Evolutionary conservation across 2,888 invertebrate genomes (phyloP).

Genomic region (Lampropteryx suffumata): DNA sequence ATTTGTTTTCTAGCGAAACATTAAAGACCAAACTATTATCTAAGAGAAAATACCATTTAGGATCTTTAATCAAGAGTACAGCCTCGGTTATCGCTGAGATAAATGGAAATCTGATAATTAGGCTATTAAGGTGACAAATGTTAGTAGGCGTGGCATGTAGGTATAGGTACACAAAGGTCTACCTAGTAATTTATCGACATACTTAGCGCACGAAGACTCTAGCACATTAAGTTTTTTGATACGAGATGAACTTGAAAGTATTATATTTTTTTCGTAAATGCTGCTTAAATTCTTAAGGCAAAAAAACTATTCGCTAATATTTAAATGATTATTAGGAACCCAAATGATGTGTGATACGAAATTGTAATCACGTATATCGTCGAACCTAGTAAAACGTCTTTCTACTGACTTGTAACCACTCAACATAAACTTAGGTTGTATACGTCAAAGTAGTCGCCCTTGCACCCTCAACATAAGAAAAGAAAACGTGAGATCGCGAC

Average conservation of each 20-base stretch:
- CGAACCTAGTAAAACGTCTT: too few species aligned
- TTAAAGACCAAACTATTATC: slow-evolving; percentile 10
- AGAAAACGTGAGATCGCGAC: slow-evolving; percentile 44
- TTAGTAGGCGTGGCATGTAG: slow-evolving; percentile 6
- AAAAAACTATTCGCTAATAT: too few species aligned
- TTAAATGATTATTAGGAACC: too few species aligned
- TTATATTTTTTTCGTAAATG: too few species aligned
- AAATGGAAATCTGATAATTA: slow-evolving; percentile 34
- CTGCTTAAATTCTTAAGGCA: too few species aligned
- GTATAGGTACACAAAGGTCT: slow-evolving; percentile 8
- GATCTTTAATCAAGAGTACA: slow-evolving; percentile 18
- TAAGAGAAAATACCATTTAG: slow-evolving; percentile 13
- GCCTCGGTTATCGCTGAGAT: slow-evolving; percentile 21
- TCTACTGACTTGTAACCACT: too few species aligned
- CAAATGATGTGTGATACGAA: too few species aligned
- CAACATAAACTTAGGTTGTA: neutral
- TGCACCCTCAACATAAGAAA: slow-evolving; percentile 32
- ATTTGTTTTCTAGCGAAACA: neutral
- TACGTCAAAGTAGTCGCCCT: slow-evolving; percentile 11
- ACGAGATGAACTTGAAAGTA: too few species aligned
- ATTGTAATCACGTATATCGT: too few species aligned
- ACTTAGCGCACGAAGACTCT: neutral
- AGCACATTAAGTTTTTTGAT: too few species aligned
- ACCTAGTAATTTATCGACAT: slow-evolving; percentile 2
- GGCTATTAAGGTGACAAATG: slow-evolving; percentile 29